These are phyloP conservation scores for Anagrus nilaparvatae DNA, from an alignment of 1,140 invertebrate species.

Conservation along the genomic window DNA sequence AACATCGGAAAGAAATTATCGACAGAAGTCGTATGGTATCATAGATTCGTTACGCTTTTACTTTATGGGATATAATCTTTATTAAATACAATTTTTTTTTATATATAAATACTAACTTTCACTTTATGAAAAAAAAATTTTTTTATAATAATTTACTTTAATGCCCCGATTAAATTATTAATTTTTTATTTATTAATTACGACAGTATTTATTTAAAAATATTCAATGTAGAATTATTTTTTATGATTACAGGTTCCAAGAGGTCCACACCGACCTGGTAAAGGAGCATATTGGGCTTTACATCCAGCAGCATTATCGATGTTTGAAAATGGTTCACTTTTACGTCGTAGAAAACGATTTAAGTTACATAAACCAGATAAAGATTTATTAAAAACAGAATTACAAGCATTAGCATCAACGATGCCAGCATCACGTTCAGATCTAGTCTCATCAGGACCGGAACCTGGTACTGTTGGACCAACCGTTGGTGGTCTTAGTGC, in stretches of 20 bases:
- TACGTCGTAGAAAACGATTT: conserved; percentile 82
- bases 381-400: conserved; percentile 54
- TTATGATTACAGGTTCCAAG: conserved; percentile 48
- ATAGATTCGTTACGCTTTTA: too few species aligned
- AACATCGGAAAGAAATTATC: too few species aligned
- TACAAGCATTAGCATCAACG: conserved; percentile 56
- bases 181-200: too few species aligned
- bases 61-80: too few species aligned
- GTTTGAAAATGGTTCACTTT: conserved; percentile 88
- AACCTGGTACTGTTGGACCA: conserved; percentile 6
- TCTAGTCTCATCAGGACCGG: neutral
- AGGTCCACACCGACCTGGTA: conserved; percentile 79
- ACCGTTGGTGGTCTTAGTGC: conserved; percentile 26
- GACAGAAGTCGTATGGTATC: too few species aligned
- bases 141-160: too few species aligned
- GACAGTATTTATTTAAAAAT: too few species aligned
- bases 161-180: too few species aligned
- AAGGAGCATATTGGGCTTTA: conserved; percentile 84
- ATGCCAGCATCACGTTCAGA: conserved; percentile 36
- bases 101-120: too few species aligned
- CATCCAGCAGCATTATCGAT: conserved; percentile 85
- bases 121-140: too few species aligned
- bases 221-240: too few species aligned
- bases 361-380: conserved; percentile 71
- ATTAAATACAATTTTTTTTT: too few species aligned